phyloP scores from a whole-genome alignment of 2,888 invertebrate species.

The Ganaspis brasiliensis region DNA sequence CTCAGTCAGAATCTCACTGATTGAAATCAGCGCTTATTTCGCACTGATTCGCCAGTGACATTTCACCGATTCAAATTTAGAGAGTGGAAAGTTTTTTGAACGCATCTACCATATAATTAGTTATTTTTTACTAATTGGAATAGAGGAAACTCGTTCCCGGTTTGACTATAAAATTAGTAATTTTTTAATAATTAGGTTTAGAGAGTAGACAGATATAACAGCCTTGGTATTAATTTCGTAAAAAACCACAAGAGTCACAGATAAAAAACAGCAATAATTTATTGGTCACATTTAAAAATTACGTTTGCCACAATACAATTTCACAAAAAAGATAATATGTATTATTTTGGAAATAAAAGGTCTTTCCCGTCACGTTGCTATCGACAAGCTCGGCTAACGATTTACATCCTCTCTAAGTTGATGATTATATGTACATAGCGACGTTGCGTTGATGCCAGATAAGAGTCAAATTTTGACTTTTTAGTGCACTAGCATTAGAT shows the following conservation, averaged over 20 bases:
- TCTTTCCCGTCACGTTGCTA: not conserved
- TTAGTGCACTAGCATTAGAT: conserved; percentile 1
- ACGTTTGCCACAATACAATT: not conserved
- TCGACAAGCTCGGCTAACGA: conserved; percentile 12
- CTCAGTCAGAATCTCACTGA: no score
- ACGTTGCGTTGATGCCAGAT: not conserved
- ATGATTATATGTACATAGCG: conserved; percentile 22
- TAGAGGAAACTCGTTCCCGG: no score
- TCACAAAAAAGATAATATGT: not conserved
- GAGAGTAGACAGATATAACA: no score
- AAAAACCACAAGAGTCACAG: not conserved
- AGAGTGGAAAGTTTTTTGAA: no score
- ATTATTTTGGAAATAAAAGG: conserved; percentile 1
- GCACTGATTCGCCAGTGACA: no score
- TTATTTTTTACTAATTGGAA: no score
- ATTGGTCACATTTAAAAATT: conserved; percentile 2
- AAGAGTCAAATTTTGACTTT: not conserved
- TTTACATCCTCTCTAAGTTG: conserved; percentile 29
- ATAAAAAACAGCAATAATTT: not conserved
- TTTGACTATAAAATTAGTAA: no score
- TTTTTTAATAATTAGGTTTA: no score
- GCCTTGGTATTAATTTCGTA: not conserved
- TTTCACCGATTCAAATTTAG: no score
- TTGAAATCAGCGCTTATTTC: no score
- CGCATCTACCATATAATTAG: no score